Evolutionary conservation across 2,888 invertebrate genomes (phyloP), one percentile per base, ranked within the genome.

Genomic region (Helobdella robusta): DNA sequence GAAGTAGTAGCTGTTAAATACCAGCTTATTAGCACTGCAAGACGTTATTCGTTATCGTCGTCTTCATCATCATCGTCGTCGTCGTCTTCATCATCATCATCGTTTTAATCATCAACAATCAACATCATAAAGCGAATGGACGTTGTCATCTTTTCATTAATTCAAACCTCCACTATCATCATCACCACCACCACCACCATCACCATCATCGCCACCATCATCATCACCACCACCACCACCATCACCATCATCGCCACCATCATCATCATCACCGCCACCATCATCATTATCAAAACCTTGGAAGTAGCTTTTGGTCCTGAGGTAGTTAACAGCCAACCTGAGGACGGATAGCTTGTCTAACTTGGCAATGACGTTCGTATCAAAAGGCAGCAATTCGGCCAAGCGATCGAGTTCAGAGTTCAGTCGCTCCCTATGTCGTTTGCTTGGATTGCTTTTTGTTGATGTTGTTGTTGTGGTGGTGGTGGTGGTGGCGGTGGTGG

Each of bases 281-380:
- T 4, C 36, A 59, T 18, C 59, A 36, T 35, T 36, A 35, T 35
- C 52, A 52, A 28, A 4, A 1, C 48, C 93, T 89, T 95, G 94
- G 83, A 98, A 98, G 84, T 97, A 98, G 83, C 94, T 93, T 84
- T 98, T 98, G 77, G 94, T 97, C 76, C 97, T 65, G 74, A 98
- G 86, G 81, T 95, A 99, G 84, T 93, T 93, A 82, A 98, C 98
- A 65, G 94, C 93, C 71, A 99, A 86, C 78, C 98, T 85, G 74
- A 98, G 85, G 76, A 98, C 97, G 79, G 94, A 95, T 73, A 98
- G 87, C 75, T 98, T 87, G 84, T 98, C 98, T 79, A 98, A 84
- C 82, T 98, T 97, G 81, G 92, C 91, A 74, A 95, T 87, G 79
- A 95, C 94, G 81, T 92, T 93, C 83, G 94, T 92, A 81, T 95